phyloP scores from a whole-genome alignment of 2,797 vertebrate species.

The Lacerta agilis region DNA sequence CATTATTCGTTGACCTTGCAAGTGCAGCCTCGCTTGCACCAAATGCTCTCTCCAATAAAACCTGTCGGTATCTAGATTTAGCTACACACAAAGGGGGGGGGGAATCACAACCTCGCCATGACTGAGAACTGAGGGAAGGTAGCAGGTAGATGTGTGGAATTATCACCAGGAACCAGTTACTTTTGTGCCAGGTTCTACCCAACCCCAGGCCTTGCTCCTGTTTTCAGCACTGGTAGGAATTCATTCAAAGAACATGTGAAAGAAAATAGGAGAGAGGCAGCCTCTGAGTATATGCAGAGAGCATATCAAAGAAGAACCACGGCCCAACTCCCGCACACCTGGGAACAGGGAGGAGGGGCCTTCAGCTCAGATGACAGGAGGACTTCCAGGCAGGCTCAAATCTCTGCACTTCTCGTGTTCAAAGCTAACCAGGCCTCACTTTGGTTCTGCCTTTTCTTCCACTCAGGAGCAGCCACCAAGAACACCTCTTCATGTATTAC shows the following conservation, averaged over 20 bases:
- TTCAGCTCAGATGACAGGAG: neutral
- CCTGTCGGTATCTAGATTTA: conserved; percentile 24
- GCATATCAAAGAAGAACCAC: neutral
- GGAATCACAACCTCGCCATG: neutral
- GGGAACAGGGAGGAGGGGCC: neutral
- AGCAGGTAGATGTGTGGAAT: neutral
- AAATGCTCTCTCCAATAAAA: conserved; percentile 4
- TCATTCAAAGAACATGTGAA: neutral
- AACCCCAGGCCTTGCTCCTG: neutral
- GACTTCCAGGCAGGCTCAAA: neutral
- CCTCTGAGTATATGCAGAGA: neutral
- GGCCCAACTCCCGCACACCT: too few relatives aligned
- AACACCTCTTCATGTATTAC: neutral
- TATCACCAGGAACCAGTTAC: neutral
- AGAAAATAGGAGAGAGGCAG: neutral
- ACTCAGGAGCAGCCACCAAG: neutral
- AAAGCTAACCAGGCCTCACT: neutral
- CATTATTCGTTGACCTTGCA: conserved; percentile 24
- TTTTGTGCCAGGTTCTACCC: neutral
- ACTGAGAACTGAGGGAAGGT: neutral
- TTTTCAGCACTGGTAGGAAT: neutral
- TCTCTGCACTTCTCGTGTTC: neutral
- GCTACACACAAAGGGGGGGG: neutral
- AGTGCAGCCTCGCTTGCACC: neutral
- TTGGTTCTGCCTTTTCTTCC: neutral